Base-by-base conservation (phyloP, 2,113 vertebrate species). In the Dicrurus megarhynchus region DNA sequence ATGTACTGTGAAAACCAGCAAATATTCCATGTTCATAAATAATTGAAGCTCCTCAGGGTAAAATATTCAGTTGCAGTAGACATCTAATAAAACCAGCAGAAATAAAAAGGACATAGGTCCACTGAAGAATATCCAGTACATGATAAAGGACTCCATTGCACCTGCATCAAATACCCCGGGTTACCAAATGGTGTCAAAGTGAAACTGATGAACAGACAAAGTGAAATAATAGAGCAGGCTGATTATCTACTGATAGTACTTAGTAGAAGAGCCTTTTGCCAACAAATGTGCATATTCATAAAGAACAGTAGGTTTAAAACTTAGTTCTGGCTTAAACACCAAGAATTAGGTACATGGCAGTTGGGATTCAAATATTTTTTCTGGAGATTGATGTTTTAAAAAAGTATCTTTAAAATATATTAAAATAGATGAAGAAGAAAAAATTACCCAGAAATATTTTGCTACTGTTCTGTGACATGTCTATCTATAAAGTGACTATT, bases 1-100 rank as follows among this genome's bases (percentile, higher is more conserved):
- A 77, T 87, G 46, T 67, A 82, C 57, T 84, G 77, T 88, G 81
- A 95, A 96, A 95, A 37, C 32, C 16, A 78, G 71, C 57, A 92
- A 95, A 92, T 96, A 82, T 60, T 92, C 61, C 19, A 1, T 88
- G 71, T 89, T 96, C 90, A 82, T 97, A 81, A 97, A 96, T 76
- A 95, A 95, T 91, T 95, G 67, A 92, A 96, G 91, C 53, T 95
- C 75, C 61, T 88, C 44, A n/a, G 79, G 64, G 76, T 93, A 87
- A 95, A 96, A 93, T 92, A 92, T 22, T 84, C 41, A 18, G n/a
- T 84, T 84, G 69, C 87, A 77, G n/a, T 52, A 96, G 93, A 69
- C 4, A 37, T 52, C 87, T 95, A 87, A 95, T 89, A 90, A 93
- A 96, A 84, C n/a, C 41, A 93, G 75, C 56, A 88, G 77, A 70